Evolutionary conservation across 2,888 invertebrate genomes (phyloP).

Genomic region (Lordiphosa andalusiaca): DNA sequence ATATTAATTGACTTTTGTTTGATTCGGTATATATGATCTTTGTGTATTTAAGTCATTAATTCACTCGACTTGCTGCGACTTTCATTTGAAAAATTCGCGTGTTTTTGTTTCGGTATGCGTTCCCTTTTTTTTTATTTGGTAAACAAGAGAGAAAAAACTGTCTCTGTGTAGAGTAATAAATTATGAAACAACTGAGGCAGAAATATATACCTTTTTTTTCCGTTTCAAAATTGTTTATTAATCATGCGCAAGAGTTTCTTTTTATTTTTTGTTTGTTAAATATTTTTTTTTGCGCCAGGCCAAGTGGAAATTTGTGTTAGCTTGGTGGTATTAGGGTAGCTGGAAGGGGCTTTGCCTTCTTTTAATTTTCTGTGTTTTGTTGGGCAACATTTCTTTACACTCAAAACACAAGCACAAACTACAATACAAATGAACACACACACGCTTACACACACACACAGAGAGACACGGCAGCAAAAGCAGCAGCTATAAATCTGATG

Average conservation of each 20-base stretch:
- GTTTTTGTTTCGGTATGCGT: slow-evolving; percentile 35
- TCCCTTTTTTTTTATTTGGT: slow-evolving; percentile 23
- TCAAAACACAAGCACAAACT: slow-evolving; percentile 24
- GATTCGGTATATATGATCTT: slow-evolving; percentile 18
- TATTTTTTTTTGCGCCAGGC: neutral
- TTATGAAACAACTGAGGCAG: slow-evolving; percentile 31
- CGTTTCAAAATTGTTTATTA: slow-evolving; percentile 29
- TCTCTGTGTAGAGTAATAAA: slow-evolving; percentile 50
- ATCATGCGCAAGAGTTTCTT: slow-evolving; percentile 11
- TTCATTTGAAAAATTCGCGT: slow-evolving; percentile 56
- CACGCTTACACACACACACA: slow-evolving; percentile 10
- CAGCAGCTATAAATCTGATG: slow-evolving; percentile 29
- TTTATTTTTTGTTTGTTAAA: neutral
- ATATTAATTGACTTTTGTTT: slow-evolving; percentile 26
- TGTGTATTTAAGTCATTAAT: slow-evolving; percentile 27
- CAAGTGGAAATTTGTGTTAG: slow-evolving; percentile 11
- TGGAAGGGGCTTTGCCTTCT: slow-evolving; percentile 5
- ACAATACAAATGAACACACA: slow-evolving; percentile 5
- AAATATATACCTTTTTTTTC: slow-evolving; percentile 34
- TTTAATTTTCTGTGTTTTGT: slow-evolving; percentile 32
- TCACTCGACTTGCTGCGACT: slow-evolving; percentile 42
- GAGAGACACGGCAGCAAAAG: slow-evolving; percentile 4
- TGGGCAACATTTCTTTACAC: slow-evolving; percentile 33
- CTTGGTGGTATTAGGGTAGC: slow-evolving; percentile 12
- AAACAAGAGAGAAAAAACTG: slow-evolving; percentile 36